Evolutionary conservation across 2,113 vertebrate species (phyloP).

Genomic region (Delphinus delphis): DNA sequence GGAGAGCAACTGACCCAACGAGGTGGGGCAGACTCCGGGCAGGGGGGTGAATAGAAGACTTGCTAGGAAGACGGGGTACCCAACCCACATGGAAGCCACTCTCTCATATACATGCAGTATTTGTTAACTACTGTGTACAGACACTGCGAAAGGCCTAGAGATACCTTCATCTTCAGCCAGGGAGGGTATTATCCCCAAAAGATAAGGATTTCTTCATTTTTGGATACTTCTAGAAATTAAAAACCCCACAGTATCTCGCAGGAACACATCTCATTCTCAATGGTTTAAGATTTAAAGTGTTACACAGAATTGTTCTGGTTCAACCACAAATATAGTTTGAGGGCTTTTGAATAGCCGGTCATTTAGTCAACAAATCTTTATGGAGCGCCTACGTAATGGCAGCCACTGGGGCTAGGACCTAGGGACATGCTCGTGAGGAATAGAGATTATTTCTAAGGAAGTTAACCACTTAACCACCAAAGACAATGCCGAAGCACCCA

Average conservation of each 20-base stretch:
- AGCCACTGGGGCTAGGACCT: not conserved
- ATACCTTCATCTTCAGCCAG: not conserved
- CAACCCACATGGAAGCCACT: not conserved
- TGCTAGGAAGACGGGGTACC: not conserved
- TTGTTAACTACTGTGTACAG: not conserved
- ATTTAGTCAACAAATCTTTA: not conserved
- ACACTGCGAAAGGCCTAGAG: not conserved
- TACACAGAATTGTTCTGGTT: not conserved
- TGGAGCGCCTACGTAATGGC: not conserved
- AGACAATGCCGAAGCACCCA: not conserved
- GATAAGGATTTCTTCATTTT: not conserved
- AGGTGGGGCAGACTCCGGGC: not conserved
- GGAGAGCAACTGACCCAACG: not conserved
- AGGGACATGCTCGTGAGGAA: not conserved
- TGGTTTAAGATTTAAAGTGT: not conserved
- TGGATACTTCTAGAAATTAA: not conserved
- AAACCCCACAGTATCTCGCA: not conserved
- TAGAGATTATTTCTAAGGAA: not conserved
- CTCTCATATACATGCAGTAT: not conserved
- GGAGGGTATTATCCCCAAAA: not conserved
- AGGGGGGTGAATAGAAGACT: not conserved
- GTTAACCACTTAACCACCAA: not conserved
- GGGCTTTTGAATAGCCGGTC: not conserved
- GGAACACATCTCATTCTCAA: not conserved
- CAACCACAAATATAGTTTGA: not conserved